These are phyloP conservation scores for Mimas tiliae DNA, from an alignment of 2,888 invertebrate genomes.

Conservation along the genomic window DNA sequence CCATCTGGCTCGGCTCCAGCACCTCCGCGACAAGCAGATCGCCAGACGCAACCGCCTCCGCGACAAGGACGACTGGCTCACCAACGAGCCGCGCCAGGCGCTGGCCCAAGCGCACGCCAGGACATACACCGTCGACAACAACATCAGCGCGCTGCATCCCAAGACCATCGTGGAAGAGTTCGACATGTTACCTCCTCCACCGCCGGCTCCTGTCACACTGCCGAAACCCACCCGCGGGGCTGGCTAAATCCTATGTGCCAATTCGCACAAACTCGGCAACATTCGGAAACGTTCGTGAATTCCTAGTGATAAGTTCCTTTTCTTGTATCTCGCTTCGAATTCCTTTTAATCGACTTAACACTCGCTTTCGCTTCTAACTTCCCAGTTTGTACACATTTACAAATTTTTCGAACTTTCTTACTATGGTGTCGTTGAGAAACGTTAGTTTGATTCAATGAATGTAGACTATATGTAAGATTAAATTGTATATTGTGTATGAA, in stretches of 20 bases:
- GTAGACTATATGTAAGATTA: slow-evolving; percentile 15
- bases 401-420: slow-evolving; percentile 16
- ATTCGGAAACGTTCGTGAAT: slow-evolving; percentile 24
- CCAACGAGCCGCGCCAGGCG: slow-evolving; percentile 63
- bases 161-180: slow-evolving; percentile 85
- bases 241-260: background rate
- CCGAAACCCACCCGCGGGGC: slow-evolving; percentile 3
- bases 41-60: slow-evolving; percentile 61
- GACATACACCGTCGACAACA: slow-evolving; percentile 82
- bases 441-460: slow-evolving; percentile 9
- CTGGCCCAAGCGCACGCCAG: slow-evolving; percentile 78
- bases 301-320: slow-evolving; percentile 26
- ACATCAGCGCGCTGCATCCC: slow-evolving; percentile 84
- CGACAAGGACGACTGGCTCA: slow-evolving; percentile 67
- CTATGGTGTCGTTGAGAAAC: slow-evolving; percentile 31
- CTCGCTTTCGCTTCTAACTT: slow-evolving; percentile 32
- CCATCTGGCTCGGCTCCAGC: slow-evolving; percentile 69
- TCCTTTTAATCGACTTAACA: slow-evolving; percentile 23
- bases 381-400: slow-evolving; percentile 36
- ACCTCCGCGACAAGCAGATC: slow-evolving; percentile 73
- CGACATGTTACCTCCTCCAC: slow-evolving; percentile 67
- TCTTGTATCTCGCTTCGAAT: slow-evolving; percentile 22
- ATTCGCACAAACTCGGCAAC: slow-evolving; percentile 5
- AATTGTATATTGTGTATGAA: slow-evolving; percentile 30
- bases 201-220: slow-evolving; percentile 37